phyloP scores from a whole-genome alignment of 2,113 vertebrate genomes.

The Mystacornis crossleyi region DNA sequence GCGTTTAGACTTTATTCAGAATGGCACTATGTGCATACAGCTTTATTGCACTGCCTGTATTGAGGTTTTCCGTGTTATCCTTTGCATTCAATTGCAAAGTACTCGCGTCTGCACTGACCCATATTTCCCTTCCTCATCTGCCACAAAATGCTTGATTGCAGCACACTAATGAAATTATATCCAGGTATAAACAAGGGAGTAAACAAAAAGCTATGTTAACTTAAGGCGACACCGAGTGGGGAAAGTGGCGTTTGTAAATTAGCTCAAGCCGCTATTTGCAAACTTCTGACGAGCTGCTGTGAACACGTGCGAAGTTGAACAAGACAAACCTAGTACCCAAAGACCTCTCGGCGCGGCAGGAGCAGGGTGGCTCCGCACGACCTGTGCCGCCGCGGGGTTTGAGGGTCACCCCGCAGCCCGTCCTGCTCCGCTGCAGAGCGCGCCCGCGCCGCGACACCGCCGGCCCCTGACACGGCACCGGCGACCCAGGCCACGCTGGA shows the following conservation, averaged over 20 bases:
- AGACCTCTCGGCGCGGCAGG: fast-evolving
- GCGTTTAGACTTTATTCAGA: background rate
- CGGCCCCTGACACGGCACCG: background rate
- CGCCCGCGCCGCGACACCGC: background rate
- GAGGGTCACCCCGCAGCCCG: background rate
- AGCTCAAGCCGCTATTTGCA: background rate
- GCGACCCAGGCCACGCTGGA: background rate
- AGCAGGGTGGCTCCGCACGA: fast-evolving
- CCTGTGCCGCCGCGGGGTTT: fast-evolving
- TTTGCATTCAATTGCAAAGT: background rate
- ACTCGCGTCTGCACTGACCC: background rate
- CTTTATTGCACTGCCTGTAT: background rate
- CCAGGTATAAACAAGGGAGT: background rate
- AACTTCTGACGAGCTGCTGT: background rate
- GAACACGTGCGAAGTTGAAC: fast-evolving
- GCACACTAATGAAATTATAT: background rate
- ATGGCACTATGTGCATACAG: fast-evolving
- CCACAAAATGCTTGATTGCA: background rate
- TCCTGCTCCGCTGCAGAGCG: background rate
- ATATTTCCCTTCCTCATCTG: background rate
- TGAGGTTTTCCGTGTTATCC: background rate
- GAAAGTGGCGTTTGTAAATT: background rate
- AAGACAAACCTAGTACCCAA: fast-evolving
- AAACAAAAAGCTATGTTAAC: background rate
- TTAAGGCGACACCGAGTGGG: background rate